Conservation (phyloP, 2,888 invertebrate genomes). For the Biston betularia region DNA sequence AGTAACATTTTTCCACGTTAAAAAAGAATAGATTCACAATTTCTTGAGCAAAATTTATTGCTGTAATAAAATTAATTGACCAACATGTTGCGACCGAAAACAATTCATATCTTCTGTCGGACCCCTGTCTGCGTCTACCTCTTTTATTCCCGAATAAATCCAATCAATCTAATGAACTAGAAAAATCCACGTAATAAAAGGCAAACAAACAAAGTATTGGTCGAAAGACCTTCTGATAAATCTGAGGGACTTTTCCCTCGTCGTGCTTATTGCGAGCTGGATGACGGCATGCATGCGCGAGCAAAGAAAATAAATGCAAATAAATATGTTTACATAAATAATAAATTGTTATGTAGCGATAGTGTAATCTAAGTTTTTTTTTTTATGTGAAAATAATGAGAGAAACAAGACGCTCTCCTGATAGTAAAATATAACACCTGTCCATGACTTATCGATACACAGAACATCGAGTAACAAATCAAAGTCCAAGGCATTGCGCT, state of each 20-base stretch:
- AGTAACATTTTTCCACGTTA: neutral
- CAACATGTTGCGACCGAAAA: neutral
- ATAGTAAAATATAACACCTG: too few species aligned
- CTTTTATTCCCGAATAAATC: slow-evolving; percentile 25
- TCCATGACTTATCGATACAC: too few species aligned
- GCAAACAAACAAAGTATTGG: slow-evolving; percentile 37
- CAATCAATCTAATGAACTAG: slow-evolving; percentile 43
- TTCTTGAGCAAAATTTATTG: neutral
- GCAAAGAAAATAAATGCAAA: slow-evolving; percentile 16
- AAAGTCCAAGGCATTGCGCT: too few species aligned
- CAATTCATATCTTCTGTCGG: slow-evolving; percentile 17
- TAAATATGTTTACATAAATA: neutral
- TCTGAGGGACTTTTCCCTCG: slow-evolving; percentile 28
- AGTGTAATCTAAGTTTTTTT: too few species aligned
- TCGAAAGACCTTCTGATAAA: slow-evolving; percentile 36
- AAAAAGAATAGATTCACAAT: neutral
- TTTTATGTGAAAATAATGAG: too few species aligned
- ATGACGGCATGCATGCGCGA: slow-evolving; percentile 14
- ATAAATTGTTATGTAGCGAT: too few species aligned
- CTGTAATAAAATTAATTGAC: slow-evolving; percentile 11
- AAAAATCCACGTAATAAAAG: slow-evolving; percentile 40
- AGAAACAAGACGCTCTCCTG: too few species aligned
- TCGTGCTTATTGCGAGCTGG: slow-evolving; percentile 35
- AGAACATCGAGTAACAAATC: too few species aligned
- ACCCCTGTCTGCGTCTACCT: slow-evolving; percentile 7